Base-by-base conservation (phyloP, 2,113 vertebrate species). In the Apodemus speciosus region DNA sequence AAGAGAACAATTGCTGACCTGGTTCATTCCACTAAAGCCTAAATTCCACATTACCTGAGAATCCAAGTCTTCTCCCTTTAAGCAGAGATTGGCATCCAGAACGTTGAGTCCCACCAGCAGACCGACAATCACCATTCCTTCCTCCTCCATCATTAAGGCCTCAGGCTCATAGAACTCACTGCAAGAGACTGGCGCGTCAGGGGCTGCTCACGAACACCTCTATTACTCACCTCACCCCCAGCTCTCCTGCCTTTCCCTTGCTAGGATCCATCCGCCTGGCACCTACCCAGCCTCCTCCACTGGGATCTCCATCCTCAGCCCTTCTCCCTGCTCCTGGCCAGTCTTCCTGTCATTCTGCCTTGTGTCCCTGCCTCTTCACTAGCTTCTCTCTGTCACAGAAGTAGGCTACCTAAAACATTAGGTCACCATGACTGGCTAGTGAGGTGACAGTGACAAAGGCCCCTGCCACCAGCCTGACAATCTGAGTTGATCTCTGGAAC, bases 21-120 rank as follows among this genome's bases (percentile, higher is more conserved):
- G 49, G 11, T 35, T 4, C 35, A 88, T 71, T 68, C 40, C n/a
- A 38, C 46, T 4, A 9, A 13, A 53, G 56, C 30, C 91, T 85
- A 85, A 62, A n/a, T 56, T 46, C 81, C 15, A 25, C 73, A 96
- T 98, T 95, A 99, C 99, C 99, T 99, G 99, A 85, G 99, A 99
- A 97, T 99, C 99, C 91, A 99, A 98, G 97, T 99, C 99, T 98
- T 99, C 99, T 96, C 99, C 99, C 98, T 99, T 99, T 92, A 99
- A 98, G 97, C 99, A 99, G 56, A 99, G 99, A 95, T 99, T 99
- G 93, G 99, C 99, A 96, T 99, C 99, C 43, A 99, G 99, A 86
- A 99, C 99, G 11, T 99, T 99, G 94, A 99, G 98, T 60, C 99
- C 99, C 95, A 99, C 99, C 81, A 99, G 98, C 89, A 99, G 98